phyloP scores from a whole-genome alignment of 2,113 vertebrate species.

The Setophaga kirtlandii region DNA sequence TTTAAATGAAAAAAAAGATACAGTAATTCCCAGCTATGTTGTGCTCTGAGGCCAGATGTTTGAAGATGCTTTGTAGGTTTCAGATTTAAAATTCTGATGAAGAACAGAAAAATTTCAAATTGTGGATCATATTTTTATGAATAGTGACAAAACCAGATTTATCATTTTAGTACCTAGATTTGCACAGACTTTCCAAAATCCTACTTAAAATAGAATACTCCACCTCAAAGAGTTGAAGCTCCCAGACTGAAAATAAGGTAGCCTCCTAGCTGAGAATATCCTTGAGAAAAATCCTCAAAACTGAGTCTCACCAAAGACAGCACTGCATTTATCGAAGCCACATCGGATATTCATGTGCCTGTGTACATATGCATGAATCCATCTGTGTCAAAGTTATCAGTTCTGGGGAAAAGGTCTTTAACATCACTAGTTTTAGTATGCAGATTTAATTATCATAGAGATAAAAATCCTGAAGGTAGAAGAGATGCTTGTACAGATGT shows the following conservation, averaged over 20 bases:
- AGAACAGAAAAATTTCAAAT: not conserved
- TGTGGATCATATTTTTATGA: not conserved
- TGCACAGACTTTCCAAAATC: not conserved
- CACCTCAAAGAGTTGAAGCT: not conserved
- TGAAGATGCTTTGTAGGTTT: not conserved
- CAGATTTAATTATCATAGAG: not conserved
- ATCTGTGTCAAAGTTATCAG: not conserved
- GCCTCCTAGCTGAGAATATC: not conserved
- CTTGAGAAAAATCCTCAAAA: not conserved
- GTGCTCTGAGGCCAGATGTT: not conserved
- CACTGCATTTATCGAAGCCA: not conserved
- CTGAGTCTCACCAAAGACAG: not conserved
- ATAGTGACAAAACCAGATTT: not conserved
- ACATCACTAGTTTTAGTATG: not conserved
- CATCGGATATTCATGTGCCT: not conserved
- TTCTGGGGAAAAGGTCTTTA: not conserved
- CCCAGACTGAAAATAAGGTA: not conserved
- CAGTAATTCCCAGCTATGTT: not conserved
- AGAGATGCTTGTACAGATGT: not conserved
- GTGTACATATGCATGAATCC: not conserved
- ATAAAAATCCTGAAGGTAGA: not conserved
- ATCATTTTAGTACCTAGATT: not conserved
- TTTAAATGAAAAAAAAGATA: not conserved
- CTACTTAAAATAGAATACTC: not conserved
- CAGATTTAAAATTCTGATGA: not conserved